Percentiles rank a stretch among this genome's conserved stretches.
phyloP scores from a whole-genome alignment of 2,888 invertebrate species.

The Luperina nickerlii region DNA sequence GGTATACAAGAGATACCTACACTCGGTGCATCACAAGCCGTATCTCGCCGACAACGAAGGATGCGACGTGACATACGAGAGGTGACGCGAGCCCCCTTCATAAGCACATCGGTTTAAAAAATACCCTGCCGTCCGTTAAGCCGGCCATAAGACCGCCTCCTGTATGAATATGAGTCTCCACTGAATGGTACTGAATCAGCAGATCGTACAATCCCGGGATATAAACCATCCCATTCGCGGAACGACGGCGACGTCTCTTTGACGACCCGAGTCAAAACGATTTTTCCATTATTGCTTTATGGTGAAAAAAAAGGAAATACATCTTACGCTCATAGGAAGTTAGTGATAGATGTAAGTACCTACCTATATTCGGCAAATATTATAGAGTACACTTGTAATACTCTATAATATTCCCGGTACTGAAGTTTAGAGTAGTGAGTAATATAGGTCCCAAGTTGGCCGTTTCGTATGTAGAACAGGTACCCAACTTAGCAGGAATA shows the following conservation, averaged over 20 bases:
- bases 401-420: too few species aligned
- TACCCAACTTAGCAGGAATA: conserved; percentile 21
- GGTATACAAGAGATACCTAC: not conserved
- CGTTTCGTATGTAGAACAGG: conserved; percentile 43
- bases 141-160: conserved; percentile 28
- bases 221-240: conserved; percentile 38
- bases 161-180: conserved; percentile 44
- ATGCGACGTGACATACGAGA: not conserved
- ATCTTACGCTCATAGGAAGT: conserved; percentile 34
- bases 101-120: conserved; percentile 10
- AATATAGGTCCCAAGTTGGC: conserved; percentile 25
- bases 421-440: conserved; percentile 39
- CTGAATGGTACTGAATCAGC: conserved; percentile 39
- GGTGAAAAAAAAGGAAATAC: conserved; percentile 21
- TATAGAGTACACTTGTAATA: not conserved
- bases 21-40: not conserved
- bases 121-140: not conserved
- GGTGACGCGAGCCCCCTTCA: not conserved
- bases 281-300: conserved; percentile 41
- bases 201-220: conserved; percentile 28
- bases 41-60: not conserved
- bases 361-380: not conserved
- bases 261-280: conserved; percentile 24
- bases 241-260: conserved; percentile 30
- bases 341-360: not conserved